Percentiles rank a stretch among this genome's conserved stretches.
These are phyloP conservation scores for Rhynchomys soricoides DNA, from an alignment of 2,113 vertebrate species.

Conservation along the genomic window DNA sequence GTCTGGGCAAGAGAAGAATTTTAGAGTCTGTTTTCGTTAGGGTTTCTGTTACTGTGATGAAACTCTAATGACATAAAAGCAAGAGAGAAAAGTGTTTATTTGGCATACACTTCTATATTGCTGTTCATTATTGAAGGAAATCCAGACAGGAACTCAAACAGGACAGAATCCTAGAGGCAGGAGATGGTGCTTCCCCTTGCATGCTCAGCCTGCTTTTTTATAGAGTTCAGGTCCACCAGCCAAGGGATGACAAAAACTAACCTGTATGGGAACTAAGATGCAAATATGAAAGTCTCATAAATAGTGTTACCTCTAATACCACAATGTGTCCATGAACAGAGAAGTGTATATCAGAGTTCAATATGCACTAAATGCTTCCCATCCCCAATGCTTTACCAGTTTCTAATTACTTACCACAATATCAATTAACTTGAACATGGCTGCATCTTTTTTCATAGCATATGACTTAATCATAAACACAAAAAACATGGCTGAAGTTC, in stretches of 20 bases:
- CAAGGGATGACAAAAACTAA: neutral
- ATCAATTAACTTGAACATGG: neutral
- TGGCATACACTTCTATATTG: neutral
- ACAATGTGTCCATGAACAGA: neutral
- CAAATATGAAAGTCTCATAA: neutral
- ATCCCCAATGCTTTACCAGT: neutral
- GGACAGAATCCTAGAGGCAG: neutral
- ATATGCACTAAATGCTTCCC: neutral
- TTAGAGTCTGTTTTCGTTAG: neutral
- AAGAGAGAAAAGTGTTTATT: neutral
- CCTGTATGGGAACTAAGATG: neutral
- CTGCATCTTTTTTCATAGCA: neutral
- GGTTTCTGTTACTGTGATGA: neutral
- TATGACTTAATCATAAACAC: neutral
- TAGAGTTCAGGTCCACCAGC: neutral
- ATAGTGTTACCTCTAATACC: neutral
- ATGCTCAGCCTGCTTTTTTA: neutral
- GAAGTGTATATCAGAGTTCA: neutral
- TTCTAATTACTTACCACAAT: neutral
- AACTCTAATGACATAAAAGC: neutral
- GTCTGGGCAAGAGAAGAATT: neutral
- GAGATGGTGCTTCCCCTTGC: neutral
- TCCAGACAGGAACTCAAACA: neutral
- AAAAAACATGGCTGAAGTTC: neutral
- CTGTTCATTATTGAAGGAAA: neutral